A percentile compares a stretch with the other conserved stretches of the same genome.
Conservation (phyloP, 1,140 invertebrate species). For the Chionoecetes opilio region DNA sequence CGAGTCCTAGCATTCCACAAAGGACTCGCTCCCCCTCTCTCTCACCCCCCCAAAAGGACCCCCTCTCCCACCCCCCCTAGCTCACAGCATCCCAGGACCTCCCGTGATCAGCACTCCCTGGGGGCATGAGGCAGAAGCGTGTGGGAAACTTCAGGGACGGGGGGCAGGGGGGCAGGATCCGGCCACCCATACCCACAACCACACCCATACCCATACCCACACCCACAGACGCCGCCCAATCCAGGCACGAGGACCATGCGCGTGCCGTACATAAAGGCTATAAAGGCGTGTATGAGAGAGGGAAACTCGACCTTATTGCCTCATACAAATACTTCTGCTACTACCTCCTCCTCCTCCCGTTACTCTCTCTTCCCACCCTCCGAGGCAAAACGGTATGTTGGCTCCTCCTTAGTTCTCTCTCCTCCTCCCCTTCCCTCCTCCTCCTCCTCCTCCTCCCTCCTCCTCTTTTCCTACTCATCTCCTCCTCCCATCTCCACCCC, state of each 20-base stretch:
- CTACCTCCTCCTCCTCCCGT: background rate
- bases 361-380: background rate
- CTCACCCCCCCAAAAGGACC: too few species aligned
- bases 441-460: background rate
- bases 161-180: background rate
- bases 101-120: background rate
- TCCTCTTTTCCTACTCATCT: background rate
- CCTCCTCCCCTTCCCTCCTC: background rate
- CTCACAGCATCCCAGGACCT: background rate
- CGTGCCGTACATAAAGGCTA: background rate
- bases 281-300: background rate
- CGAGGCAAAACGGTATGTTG: background rate
- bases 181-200: background rate
- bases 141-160: background rate
- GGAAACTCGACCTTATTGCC: background rate
- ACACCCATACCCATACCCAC: background rate
- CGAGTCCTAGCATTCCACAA: too few species aligned
- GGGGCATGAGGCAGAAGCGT: background rate
- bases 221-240: background rate
- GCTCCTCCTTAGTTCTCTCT: background rate
- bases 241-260: background rate
- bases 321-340: background rate
- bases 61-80: background rate
- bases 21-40: too few species aligned
- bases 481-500: background rate